Evolutionary conservation across 2,797 vertebrate species (phyloP), one percentile per base, ranked within the genome.

Genomic region (Gallinago solitaria): DNA sequence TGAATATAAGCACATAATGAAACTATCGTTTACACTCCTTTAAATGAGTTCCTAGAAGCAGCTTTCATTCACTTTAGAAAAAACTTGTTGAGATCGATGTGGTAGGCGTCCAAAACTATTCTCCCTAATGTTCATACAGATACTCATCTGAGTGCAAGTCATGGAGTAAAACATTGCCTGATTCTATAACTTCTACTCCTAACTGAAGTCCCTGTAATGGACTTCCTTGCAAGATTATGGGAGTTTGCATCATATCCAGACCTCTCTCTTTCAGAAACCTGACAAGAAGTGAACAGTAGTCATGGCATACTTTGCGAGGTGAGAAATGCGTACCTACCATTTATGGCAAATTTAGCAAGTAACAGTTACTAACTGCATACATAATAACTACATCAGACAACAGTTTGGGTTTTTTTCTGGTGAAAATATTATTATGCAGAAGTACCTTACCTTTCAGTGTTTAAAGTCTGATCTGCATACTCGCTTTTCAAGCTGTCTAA

Each of bases 401-500:
- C 2, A 30, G 25, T 50, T 47, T 39, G 56, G 48, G 56, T 32
- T 33, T 63, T 56, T 56, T 27, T 18, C 33, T 11, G 3, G 15
- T 90, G 56, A 65, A 75, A 87, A 53, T 74, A 84, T 32, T 35
- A 74, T 64, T 27, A 83, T 7, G 17, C 12, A n/a, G 12, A 91
- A 96, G 18, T 37, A 67, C 53, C 96, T 97, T 96, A 99, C 99
- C 98, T 98, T 97, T 99, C 99, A 64, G 95, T 98, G 98, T 97
- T 99, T 86, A 99, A 98, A 98, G 98, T 99, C 83, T 99, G 99
- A 97, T 99, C 99, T 3, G 98, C 99, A 83, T 99, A 98, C 94
- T 99, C 99, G 43, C 98, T 99, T 98, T 99, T 99, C 95, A 99
- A 97, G 28, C 98, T 97, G 97, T 99, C 99, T 97, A 99, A 98